Evolutionary conservation across 2,797 vertebrate species (phyloP).

Genomic region (Cossypha dichroa): DNA sequence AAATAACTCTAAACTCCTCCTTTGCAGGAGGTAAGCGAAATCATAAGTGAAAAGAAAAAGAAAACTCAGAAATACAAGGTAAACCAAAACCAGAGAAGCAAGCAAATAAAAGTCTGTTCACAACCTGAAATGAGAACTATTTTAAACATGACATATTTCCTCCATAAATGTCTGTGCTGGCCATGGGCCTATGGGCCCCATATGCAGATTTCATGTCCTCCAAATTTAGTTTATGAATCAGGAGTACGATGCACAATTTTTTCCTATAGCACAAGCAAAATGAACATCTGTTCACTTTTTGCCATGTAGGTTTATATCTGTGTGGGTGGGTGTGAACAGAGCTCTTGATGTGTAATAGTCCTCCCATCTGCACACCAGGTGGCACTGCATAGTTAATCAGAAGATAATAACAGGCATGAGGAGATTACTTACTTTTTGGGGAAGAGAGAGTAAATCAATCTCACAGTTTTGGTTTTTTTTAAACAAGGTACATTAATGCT

Average conservation of each 20-base stretch:
- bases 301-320: constrained; percentile 68
- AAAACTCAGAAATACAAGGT: neutral
- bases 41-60: neutral
- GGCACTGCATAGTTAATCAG: constrained; percentile 77
- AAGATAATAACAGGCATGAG: constrained; percentile 64
- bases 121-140: constrained; percentile 23
- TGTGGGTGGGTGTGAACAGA: constrained; percentile 73
- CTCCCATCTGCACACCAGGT: constrained; percentile 77
- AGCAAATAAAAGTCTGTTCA: constrained; percentile 5
- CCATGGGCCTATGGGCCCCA: constrained; percentile 50
- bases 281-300: constrained; percentile 79
- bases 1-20: neutral
- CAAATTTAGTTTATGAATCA: constrained; percentile 75
- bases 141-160: constrained; percentile 29
- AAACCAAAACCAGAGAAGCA: constrained; percentile 15
- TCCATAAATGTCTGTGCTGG: constrained; percentile 35
- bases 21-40: neutral
- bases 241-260: constrained; percentile 63
- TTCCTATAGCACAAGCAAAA: constrained; percentile 73
- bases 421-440: constrained; percentile 69
- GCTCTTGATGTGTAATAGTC: constrained; percentile 70
- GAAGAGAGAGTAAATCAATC: constrained; percentile 66
- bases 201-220: constrained; percentile 60
- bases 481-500: constrained; percentile 4
- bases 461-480: neutral